phyloP scores from a whole-genome alignment of 2,888 invertebrate species.

The Tetramorium bicarinatum region DNA sequence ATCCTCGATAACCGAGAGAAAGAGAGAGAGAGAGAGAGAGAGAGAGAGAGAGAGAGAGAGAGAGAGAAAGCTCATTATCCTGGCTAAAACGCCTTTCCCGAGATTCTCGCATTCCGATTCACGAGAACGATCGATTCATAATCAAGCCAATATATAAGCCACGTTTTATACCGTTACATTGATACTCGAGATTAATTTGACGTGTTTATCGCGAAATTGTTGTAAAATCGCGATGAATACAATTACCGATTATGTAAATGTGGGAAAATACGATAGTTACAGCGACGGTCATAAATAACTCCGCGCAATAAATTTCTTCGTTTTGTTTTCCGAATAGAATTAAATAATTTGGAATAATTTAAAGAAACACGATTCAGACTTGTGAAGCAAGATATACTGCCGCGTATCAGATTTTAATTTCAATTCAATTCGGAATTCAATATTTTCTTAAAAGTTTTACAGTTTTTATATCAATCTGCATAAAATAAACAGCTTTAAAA shows the following conservation, averaged over 20 bases:
- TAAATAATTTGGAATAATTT: not conserved
- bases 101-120: constrained; percentile 8
- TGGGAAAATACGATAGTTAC: not conserved
- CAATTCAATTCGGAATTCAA: not conserved
- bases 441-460: not conserved
- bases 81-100: constrained; percentile 2
- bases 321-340: not conserved
- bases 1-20: constrained; percentile 31
- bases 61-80: constrained; percentile 30
- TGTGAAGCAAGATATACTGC: not conserved
- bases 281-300: not conserved
- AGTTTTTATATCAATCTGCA: not conserved
- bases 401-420: not conserved
- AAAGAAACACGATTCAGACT: not conserved
- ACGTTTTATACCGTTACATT: not conserved
- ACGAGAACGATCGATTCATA: constrained; percentile 12
- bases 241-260: constrained; percentile 16
- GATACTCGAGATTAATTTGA: not conserved
- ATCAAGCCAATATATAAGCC: constrained; percentile 7
- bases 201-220: not conserved
- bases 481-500: not conserved
- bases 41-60: not conserved
- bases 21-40: not conserved
- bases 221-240: not conserved
- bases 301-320: not conserved